Evolutionary conservation across 2,797 vertebrate genomes (phyloP).

Genomic region (Mustela erminea): DNA sequence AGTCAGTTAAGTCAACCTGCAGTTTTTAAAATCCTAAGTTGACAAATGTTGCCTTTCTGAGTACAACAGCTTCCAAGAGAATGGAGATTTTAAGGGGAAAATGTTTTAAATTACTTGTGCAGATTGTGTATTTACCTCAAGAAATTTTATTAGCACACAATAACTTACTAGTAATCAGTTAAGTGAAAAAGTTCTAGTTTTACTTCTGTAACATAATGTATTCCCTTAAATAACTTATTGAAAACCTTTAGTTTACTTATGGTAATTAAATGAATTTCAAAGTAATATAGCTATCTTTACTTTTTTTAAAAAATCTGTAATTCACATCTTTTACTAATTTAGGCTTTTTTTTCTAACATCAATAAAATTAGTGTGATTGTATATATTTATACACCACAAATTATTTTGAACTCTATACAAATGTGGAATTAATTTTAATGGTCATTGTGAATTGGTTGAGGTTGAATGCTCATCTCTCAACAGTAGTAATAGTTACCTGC

Average conservation of each 20-base stretch:
- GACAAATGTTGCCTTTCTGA: constrained; percentile 39
- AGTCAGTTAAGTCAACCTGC: constrained; percentile 3
- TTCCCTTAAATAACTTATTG: not conserved
- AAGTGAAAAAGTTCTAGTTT: constrained; percentile 7
- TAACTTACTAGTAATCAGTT: not conserved
- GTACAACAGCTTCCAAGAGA: not conserved
- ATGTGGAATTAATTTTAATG: not conserved
- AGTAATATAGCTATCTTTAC: not conserved
- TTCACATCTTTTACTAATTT: constrained; percentile 37
- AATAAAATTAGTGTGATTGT: constrained; percentile 46
- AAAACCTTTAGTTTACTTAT: not conserved
- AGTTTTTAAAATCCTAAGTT: constrained; percentile 11
- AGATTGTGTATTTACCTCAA: not conserved
- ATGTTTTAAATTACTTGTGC: not conserved
- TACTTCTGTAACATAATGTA: not conserved
- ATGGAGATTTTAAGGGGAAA: not conserved
- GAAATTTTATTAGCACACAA: not conserved
- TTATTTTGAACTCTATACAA: not conserved
- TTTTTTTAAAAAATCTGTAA: not conserved
- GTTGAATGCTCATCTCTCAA: not conserved
- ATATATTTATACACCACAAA: not conserved
- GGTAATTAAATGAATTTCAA: constrained; percentile 14
- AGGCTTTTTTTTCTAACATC: not conserved
- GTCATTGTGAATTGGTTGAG: not conserved
- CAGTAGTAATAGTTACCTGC: not conserved